A percentile compares a stretch with the other conserved stretches of the same genome.
phyloP scores from a whole-genome alignment of 2,113 vertebrate genomes.

The Coreoperca whiteheadi region DNA sequence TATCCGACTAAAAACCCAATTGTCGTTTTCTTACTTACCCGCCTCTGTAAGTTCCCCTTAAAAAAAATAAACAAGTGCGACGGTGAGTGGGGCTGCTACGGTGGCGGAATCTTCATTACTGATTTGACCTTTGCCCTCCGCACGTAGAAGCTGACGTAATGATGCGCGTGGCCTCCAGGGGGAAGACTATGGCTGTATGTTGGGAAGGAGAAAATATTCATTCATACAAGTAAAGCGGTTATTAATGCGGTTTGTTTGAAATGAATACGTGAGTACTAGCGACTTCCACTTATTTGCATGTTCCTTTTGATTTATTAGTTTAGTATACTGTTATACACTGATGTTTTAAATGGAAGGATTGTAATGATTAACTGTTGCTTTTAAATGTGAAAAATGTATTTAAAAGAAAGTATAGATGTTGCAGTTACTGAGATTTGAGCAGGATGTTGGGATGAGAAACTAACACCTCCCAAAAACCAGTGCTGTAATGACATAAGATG shows the following conservation, averaged over 20 bases:
- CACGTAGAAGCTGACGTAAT: conserved; percentile 33
- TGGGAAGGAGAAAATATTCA: too few species aligned
- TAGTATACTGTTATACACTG: too few species aligned
- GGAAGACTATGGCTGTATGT: background rate
- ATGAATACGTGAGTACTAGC: background rate
- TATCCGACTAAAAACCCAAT: rapidly evolving
- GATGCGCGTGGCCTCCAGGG: conserved; percentile 16
- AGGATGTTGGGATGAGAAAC: background rate
- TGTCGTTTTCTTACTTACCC: conserved; percentile 58
- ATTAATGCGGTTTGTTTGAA: background rate
- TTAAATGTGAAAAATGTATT: background rate
- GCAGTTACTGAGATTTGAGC: background rate
- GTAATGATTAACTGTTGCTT: background rate
- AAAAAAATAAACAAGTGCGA: conserved; percentile 78
- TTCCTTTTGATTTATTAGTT: background rate
- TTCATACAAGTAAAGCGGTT: background rate
- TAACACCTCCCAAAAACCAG: background rate
- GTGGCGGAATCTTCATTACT: conserved; percentile 72
- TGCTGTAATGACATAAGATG: background rate
- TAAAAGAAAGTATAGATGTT: background rate
- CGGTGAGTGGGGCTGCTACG: conserved; percentile 51
- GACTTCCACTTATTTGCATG: background rate
- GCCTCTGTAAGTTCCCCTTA: conserved; percentile 33
- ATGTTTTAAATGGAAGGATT: background rate
- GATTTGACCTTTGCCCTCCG: conserved; percentile 73